Conservation (phyloP, 2,113 vertebrate species). For the Pleuronectes platessa region DNA sequence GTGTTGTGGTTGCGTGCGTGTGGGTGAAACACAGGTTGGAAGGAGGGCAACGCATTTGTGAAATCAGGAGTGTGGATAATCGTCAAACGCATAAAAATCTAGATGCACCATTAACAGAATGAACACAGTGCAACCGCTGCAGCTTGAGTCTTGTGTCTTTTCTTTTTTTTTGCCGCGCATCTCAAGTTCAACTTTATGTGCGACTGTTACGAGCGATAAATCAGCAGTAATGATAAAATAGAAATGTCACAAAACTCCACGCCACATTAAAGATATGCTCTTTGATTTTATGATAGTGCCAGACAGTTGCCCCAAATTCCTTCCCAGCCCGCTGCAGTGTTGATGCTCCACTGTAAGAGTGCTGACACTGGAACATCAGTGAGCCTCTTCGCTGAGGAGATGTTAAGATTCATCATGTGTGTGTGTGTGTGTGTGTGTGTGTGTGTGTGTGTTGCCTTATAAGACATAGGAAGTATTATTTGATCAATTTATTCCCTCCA, state of each 20-base stretch:
- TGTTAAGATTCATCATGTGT: neutral
- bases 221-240: constrained; percentile 1
- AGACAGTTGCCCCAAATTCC: constrained; percentile 2
- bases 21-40: neutral
- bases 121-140: neutral
- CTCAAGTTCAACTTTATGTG: neutral
- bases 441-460: neutral
- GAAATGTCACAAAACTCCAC: neutral
- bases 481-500: neutral
- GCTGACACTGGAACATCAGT: neutral
- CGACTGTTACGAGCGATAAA: neutral
- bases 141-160: neutral
- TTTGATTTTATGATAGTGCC: neutral
- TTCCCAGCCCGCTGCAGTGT: neutral
- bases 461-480: neutral
- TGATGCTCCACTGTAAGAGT: neutral
- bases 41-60: neutral
- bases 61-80: neutral
- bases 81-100: neutral
- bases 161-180: neutral
- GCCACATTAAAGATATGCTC: neutral
- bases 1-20: no score
- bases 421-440: neutral
- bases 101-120: neutral
- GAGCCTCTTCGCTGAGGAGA: neutral